phyloP scores from a whole-genome alignment of 1,140 invertebrate species.

The Schlechtendalia chinensis region DNA sequence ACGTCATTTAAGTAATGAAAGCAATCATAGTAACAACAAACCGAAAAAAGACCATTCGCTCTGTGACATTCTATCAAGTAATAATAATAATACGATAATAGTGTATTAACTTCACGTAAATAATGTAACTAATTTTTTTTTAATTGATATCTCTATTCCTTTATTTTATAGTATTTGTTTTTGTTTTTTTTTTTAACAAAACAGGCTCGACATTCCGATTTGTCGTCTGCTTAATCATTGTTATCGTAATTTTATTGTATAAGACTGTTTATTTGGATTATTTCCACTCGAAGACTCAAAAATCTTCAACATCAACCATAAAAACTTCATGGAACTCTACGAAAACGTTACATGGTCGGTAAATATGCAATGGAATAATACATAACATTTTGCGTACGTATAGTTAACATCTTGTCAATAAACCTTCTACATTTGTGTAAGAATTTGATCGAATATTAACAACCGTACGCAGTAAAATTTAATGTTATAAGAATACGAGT shows the following conservation, averaged over 20 bases:
- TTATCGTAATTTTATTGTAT: slow-evolving; percentile 22
- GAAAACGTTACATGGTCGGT: not conserved
- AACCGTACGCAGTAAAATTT: no score
- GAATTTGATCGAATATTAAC: no score
- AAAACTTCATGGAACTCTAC: not conserved
- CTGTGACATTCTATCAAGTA: slow-evolving; percentile 36
- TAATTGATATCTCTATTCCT: not conserved
- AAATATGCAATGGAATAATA: not conserved
- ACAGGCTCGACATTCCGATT: slow-evolving; percentile 37
- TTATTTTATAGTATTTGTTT: not conserved
- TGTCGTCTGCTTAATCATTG: slow-evolving; percentile 22
- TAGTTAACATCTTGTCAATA: not conserved
- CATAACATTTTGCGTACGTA: not conserved
- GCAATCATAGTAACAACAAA: not conserved
- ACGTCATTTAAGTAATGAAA: not conserved
- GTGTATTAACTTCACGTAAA: not conserved
- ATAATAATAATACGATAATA: not conserved
- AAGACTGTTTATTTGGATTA: slow-evolving; percentile 28
- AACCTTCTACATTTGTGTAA: no score
- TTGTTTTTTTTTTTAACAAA: not conserved
- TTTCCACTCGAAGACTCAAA: slow-evolving; percentile 2
- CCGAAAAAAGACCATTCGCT: slow-evolving; percentile 9
- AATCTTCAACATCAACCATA: not conserved
- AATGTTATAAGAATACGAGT: no score
- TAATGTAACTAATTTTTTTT: slow-evolving; percentile 4